Evolutionary conservation across 2,113 vertebrate genomes (phyloP), one percentile per base, ranked within the genome.

Genomic region (Podilymbus podiceps): DNA sequence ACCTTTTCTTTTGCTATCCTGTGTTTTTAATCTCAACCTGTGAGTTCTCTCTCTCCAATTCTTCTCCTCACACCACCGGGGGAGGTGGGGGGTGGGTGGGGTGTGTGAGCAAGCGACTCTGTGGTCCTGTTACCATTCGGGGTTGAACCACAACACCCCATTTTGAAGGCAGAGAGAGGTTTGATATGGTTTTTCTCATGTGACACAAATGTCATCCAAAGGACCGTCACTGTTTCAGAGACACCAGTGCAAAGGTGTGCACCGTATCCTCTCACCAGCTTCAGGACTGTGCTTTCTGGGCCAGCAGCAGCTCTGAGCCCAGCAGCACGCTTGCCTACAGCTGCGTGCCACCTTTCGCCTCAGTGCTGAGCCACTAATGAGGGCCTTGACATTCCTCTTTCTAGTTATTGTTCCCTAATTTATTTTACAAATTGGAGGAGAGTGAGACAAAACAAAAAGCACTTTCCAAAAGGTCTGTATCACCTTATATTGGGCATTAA

Each of bases 181-280:
- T 31, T 73, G 21, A 58, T 50, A 6, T 9, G 30, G 8, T 11
- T 74, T 27, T 80, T 23, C 58, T 76, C 3, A 0, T 5, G 52
- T 50, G 82, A 23, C 15, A 67, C 46, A 25, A 55, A 33, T 4
- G 17, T 69, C 56, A 24, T 33, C 24, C 60, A 21, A 46, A 66
- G 77, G 67, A 6, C 33, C 75, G 52, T 13, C 59, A 11, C 21
- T 1, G 1, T 55, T 66, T 27, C n/a, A 35, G 56, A 19, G 46
- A 33, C 21, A 33, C 12, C 49, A 16, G 17, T 12, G 42, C 58
- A 33, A 31, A 50, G 68, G 10, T 24, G 28, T 31, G 19, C 25
- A 8, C 24, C 0, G 2, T 23, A 23, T 12, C 33, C n/a, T 47
- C 75, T 53, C 47, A 19, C 17, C 1, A 0, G n/a, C 68, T 21